Percentiles rank a stretch among this genome's conserved stretches.
Evolutionary conservation across 2,113 vertebrate species (phyloP).

Genomic region (Archilochus colubris): DNA sequence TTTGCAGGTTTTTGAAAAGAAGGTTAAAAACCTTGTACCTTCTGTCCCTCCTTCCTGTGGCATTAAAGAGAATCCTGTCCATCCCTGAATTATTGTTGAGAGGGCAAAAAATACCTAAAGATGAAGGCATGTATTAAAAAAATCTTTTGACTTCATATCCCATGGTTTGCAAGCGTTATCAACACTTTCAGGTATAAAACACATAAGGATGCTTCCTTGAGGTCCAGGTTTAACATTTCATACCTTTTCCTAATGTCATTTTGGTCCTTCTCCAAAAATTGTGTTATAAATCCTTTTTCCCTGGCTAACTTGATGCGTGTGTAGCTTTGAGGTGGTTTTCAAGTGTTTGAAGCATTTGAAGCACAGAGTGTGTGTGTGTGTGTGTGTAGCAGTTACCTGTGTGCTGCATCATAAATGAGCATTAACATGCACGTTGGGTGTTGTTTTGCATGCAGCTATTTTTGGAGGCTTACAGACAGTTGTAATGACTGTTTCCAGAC

Average conservation of each 20-base stretch:
- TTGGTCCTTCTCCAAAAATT: neutral
- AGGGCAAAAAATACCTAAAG: neutral
- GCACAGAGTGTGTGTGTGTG: fast-evolving
- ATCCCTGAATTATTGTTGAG: neutral
- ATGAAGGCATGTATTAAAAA: neutral
- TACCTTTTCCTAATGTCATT: neutral
- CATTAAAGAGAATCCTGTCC: neutral
- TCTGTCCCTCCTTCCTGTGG: neutral
- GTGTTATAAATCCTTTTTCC: neutral
- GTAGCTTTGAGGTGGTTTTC: neutral
- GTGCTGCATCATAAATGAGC: neutral
- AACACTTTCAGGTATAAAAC: neutral
- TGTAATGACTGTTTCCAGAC: neutral
- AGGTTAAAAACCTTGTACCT: neutral
- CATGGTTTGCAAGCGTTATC: neutral
- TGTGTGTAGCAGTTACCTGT: neutral
- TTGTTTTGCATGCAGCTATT: neutral
- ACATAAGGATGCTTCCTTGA: neutral
- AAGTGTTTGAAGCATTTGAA: neutral
- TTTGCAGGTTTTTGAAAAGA: neutral
- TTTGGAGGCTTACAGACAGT: neutral
- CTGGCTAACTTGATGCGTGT: neutral
- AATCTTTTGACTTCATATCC: neutral
- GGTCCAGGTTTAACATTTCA: neutral
- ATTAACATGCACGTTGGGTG: fast-evolving